phyloP scores from a whole-genome alignment of 2,113 vertebrate genomes.

The Telmatochromis sp. region DNA sequence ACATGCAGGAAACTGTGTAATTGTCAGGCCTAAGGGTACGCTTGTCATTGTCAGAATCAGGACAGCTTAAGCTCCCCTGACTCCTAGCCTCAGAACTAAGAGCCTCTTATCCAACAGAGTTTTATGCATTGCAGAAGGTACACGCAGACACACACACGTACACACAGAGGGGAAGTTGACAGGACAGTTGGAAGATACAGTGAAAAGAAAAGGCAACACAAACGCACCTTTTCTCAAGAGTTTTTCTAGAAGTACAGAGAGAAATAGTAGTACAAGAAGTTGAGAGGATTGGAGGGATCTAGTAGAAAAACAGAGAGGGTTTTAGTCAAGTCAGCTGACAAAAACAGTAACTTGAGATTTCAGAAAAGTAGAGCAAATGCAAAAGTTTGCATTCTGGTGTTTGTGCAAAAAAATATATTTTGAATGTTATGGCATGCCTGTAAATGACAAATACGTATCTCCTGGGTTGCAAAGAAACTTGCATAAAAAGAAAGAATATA shows the following conservation, averaged over 20 bases:
- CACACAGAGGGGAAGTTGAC: conserved; percentile 6
- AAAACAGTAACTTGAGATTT: conserved; percentile 9
- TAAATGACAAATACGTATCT: background rate
- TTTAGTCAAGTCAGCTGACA: conserved; percentile 62
- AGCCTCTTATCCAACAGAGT: conserved; percentile 35
- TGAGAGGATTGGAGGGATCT: conserved; percentile 34
- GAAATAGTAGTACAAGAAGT: conserved; percentile 38
- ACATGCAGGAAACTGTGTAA: conserved; percentile 41
- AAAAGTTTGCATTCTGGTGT: background rate
- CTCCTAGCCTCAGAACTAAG: conserved; percentile 38
- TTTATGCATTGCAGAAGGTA: background rate
- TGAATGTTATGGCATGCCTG: background rate
- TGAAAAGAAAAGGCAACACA: conserved; percentile 1
- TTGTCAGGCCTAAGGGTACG: conserved; percentile 43
- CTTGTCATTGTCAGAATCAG: conserved; percentile 62
- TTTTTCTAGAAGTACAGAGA: conserved; percentile 52
- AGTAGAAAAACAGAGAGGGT: conserved; percentile 58
- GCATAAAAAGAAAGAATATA: background rate
- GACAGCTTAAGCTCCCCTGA: conserved; percentile 36
- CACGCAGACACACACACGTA: background rate
- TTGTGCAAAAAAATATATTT: background rate
- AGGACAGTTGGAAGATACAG: conserved; percentile 30
- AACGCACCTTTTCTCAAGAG: conserved; percentile 59
- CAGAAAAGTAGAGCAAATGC: conserved; percentile 15
- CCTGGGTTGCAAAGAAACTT: background rate